Percentiles rank a stretch among this genome's conserved stretches.
phyloP scores from a whole-genome alignment of 2,797 vertebrate species.

The Melanotaenia maccullochi region DNA sequence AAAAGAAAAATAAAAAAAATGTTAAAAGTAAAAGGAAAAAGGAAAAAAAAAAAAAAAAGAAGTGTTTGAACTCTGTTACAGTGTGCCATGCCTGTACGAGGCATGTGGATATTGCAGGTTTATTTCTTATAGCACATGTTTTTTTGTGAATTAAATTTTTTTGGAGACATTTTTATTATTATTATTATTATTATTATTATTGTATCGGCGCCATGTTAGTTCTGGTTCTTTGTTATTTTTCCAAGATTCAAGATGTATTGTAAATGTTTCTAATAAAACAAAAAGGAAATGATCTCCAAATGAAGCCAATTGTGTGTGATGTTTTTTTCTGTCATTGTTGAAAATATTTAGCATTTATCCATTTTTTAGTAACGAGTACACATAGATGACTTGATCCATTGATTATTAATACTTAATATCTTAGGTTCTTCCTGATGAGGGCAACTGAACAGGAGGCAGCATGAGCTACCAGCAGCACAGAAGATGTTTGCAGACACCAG shows the following conservation, averaged over 20 bases:
- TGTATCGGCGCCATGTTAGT: slow-evolving; percentile 88
- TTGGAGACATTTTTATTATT: slow-evolving; percentile 85
- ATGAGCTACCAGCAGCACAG: no score
- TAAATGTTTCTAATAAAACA: slow-evolving; percentile 91
- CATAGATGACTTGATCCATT: background rate
- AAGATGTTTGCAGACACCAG: no score
- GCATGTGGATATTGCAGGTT: slow-evolving; percentile 83
- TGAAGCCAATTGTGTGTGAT: slow-evolving; percentile 1
- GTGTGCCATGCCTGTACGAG: slow-evolving; percentile 78
- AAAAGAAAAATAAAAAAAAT: slow-evolving; percentile 24
- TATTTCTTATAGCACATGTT: slow-evolving; percentile 86
- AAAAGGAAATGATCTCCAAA: slow-evolving; percentile 79
- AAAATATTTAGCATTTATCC: background rate
- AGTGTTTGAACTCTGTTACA: slow-evolving; percentile 81
- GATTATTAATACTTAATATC: slow-evolving; percentile 15
- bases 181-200: slow-evolving; percentile 83
- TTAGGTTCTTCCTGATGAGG: no score
- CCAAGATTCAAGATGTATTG: slow-evolving; percentile 88
- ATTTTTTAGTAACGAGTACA: background rate
- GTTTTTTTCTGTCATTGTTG: slow-evolving; percentile 9
- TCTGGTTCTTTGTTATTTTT: slow-evolving; percentile 87
- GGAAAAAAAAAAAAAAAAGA: slow-evolving; percentile 52
- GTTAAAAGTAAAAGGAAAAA: slow-evolving; percentile 19
- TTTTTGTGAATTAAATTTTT: slow-evolving; percentile 84
- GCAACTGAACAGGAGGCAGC: no score